These are phyloP conservation scores for Xiphophorus couchianus DNA, from an alignment of 2,113 vertebrate species.

Conservation along the genomic window DNA sequence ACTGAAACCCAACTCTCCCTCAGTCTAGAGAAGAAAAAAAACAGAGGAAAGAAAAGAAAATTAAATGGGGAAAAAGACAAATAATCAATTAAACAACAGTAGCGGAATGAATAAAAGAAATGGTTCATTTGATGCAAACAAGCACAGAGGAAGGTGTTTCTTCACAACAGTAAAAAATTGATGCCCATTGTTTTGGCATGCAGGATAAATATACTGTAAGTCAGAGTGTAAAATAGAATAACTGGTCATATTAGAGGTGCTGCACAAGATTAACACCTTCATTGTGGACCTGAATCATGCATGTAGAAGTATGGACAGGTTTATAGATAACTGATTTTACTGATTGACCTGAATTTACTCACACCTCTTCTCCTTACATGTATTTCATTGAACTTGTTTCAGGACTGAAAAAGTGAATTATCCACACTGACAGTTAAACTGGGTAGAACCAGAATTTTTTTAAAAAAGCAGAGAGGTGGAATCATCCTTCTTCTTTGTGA, in stretches of 20 bases:
- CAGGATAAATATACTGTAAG: conserved; percentile 26
- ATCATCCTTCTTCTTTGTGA: conserved; percentile 72
- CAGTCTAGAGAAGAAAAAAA: conserved; percentile 17
- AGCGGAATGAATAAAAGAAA: conserved; percentile 67
- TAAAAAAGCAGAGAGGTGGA: conserved; percentile 25
- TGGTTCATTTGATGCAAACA: conserved; percentile 70
- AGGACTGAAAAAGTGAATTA: conserved; percentile 53
- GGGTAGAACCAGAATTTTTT: conserved; percentile 27
- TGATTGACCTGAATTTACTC: conserved; percentile 27
- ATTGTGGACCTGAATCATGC: conserved; percentile 11
- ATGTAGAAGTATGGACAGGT: not conserved
- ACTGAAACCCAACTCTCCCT: conserved; percentile 49
- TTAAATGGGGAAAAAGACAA: conserved; percentile 66
- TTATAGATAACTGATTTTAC: conserved; percentile 4
- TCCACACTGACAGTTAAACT: conserved; percentile 57
- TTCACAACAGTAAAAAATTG: conserved; percentile 67
- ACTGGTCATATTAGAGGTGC: conserved; percentile 46
- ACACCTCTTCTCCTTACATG: conserved; percentile 33
- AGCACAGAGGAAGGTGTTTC: conserved; percentile 63
- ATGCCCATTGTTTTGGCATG: conserved; percentile 54
- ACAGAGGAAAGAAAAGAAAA: conserved; percentile 41
- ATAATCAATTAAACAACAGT: conserved; percentile 78
- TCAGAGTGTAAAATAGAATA: conserved; percentile 63
- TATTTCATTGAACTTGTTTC: conserved; percentile 30
- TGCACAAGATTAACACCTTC: conserved; percentile 39